phyloP scores from a whole-genome alignment of 2,113 vertebrate species.

The Xenopus borealis region DNA sequence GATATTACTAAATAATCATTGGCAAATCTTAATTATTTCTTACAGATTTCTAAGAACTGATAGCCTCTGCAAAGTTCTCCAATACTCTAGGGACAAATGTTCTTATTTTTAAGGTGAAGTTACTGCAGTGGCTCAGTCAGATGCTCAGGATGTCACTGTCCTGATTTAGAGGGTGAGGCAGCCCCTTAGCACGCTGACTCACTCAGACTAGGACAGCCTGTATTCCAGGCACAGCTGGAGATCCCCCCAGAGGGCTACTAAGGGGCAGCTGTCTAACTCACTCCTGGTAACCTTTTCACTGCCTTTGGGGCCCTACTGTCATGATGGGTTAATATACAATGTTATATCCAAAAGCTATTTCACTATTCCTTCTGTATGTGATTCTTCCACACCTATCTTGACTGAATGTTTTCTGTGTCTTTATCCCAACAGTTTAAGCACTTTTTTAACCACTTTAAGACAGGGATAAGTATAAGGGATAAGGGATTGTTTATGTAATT shows the following conservation, averaged over 20 bases:
- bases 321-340: not conserved
- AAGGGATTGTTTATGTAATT: too few relatives aligned
- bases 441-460: too few relatives aligned
- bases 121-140: slow-evolving; percentile 19
- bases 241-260: not conserved
- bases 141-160: slow-evolving; percentile 33
- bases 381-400: too few relatives aligned
- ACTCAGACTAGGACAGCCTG: slow-evolving; percentile 35
- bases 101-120: not conserved
- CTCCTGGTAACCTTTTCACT: slow-evolving; percentile 6
- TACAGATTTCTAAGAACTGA: not conserved
- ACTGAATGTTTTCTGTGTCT: too few relatives aligned
- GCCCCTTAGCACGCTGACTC: slow-evolving; percentile 38
- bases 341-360: too few relatives aligned
- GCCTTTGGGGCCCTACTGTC: not conserved
- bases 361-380: too few relatives aligned
- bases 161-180: slow-evolving; percentile 41
- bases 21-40: not conserved
- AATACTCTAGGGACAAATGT: not conserved
- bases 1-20: not conserved
- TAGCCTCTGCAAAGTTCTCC: not conserved
- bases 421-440: too few relatives aligned
- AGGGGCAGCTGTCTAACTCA: slow-evolving; percentile 39
- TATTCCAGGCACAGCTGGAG: slow-evolving; percentile 37
- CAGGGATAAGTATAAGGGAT: too few relatives aligned